phyloP scores from a whole-genome alignment of 2,113 vertebrate genomes.

The Coregonus clupeaformis region DNA sequence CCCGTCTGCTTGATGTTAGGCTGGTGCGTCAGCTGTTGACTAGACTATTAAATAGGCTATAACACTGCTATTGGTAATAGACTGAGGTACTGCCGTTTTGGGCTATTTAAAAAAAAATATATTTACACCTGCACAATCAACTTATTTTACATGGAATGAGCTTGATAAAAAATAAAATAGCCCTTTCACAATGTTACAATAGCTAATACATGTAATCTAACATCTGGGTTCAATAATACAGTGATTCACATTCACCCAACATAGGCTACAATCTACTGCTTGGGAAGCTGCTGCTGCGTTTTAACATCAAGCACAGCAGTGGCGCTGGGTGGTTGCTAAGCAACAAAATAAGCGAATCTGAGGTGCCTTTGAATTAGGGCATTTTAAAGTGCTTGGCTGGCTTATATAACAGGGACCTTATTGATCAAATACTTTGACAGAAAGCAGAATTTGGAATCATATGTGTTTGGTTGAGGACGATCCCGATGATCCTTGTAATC shows the following conservation, averaged over 20 bases:
- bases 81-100: no score
- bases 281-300: conserved; percentile 40
- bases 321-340: conserved; percentile 66
- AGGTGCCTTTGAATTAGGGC: conserved; percentile 67
- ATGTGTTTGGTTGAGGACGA: conserved; percentile 12
- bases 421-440: conserved; percentile 50
- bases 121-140: no score
- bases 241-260: conserved; percentile 44
- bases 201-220: neutral
- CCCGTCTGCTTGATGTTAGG: no score
- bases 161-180: no score
- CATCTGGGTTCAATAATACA: conserved; percentile 32
- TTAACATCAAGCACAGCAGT: conserved; percentile 53
- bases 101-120: no score
- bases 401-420: conserved; percentile 38
- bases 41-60: no score
- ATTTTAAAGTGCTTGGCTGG: conserved; percentile 47
- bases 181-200: no score
- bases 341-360: conserved; percentile 63
- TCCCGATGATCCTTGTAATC: neutral
- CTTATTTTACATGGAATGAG: no score
- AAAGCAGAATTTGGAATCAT: conserved; percentile 5
- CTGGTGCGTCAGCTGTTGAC: no score
- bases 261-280: conserved; percentile 44
- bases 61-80: no score